Base-by-base conservation (phyloP, 1,140 invertebrate species). In the Latrodectus geometricus region DNA sequence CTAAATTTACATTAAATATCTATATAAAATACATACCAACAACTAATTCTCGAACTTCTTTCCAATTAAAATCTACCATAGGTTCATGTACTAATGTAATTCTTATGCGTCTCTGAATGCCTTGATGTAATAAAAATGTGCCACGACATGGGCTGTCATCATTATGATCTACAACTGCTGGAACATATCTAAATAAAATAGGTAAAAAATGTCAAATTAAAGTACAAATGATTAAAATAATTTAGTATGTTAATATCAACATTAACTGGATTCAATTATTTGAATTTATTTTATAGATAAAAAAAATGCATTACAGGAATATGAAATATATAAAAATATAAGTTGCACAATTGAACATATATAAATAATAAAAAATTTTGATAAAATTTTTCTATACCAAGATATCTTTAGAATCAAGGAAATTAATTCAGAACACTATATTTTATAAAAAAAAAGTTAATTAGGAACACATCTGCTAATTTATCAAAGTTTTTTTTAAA, bases 41-140 rank as follows among this genome's bases (percentile, higher is more conserved):
- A 20, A 99, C 97, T 35, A 99, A 92, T 92, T 99, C 98, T 81
- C 96, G 92, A 9, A 98, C 96, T 90, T 98, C 97, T 90, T 95
- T 96, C 97, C 96, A 99, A 89, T 95, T 94, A 17, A 99, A 92
- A 90, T 99, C 97, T 0, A 94, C 93, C 8, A 96, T 95, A 77
- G 96, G 95, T 91, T 99, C 98, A 91, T 99, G 98, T n/a, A 99
- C 97, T 88, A 99, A 97, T 2, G 98, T 99, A 82, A 99, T 97
- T 78, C 98, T 95, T 90, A 99, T 98, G 75, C 98, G 94, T 75
- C 99, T 94, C 91, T 99, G 99, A 89, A 99, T 99, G 82, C 98
- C 99, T 91, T 97, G 95, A 91, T 99, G 98, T 50, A 99, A 92
- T 20, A 99, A 92, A 92, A 98, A 99, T 23, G 97, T 92, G 15